Evolutionary conservation across 2,797 vertebrate species (phyloP).

Genomic region (Onychomys torridus): DNA sequence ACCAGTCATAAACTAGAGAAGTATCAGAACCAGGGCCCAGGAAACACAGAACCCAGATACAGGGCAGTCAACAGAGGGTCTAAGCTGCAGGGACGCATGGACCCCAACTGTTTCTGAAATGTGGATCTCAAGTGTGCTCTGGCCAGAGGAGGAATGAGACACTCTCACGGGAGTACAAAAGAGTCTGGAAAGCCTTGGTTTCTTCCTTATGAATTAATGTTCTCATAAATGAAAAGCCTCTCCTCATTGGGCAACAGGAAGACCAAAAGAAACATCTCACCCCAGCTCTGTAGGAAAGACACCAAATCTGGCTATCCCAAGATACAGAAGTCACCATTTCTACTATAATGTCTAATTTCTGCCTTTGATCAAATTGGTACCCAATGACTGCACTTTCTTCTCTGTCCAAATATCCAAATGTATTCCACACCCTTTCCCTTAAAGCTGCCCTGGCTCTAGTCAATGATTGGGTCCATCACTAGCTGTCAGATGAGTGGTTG

Average conservation of each 20-base stretch:
- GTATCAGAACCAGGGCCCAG: neutral
- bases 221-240: neutral
- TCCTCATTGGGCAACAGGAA: neutral
- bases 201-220: neutral
- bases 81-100: conserved; percentile 70
- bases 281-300: neutral
- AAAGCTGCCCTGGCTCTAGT: neutral
- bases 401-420: neutral
- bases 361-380: neutral
- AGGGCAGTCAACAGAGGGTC: conserved; percentile 48
- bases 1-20: neutral
- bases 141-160: conserved; percentile 1
- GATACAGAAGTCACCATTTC: neutral
- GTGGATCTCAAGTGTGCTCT: conserved; percentile 76
- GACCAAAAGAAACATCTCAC: neutral
- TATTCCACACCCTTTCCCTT: neutral
- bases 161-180: rapidly evolving
- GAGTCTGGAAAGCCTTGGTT: neutral
- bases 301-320: neutral
- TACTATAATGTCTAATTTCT: neutral
- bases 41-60: neutral
- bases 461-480: neutral
- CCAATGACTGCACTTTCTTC: neutral
- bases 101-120: conserved; percentile 73
- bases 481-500: neutral